These are phyloP conservation scores for Leptodirus hochenwartii DNA, from an alignment of 2,888 invertebrate genomes.

Conservation along the genomic window DNA sequence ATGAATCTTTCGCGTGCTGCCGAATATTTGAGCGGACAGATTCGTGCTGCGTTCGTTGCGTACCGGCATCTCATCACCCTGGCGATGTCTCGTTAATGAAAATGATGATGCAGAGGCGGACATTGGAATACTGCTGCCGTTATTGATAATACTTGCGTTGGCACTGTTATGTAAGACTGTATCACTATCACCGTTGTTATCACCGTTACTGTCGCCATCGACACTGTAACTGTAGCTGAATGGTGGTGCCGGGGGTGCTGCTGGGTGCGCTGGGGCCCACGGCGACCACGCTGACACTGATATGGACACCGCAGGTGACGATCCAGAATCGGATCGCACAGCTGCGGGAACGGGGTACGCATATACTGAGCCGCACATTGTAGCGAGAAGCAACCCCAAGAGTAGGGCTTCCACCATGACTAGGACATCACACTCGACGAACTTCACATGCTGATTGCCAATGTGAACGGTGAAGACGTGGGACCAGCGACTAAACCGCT, in stretches of 20 bases:
- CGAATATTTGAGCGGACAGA: conserved; percentile 63
- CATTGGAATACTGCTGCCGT: too few species aligned
- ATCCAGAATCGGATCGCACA: conserved; percentile 8
- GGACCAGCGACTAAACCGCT: conserved; percentile 16
- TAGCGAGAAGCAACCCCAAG: conserved; percentile 28
- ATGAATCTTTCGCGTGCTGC: conserved; percentile 62
- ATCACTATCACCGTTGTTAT: too few species aligned
- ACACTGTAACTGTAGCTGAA: not conserved
- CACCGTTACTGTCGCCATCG: too few species aligned
- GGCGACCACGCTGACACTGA: conserved; percentile 10
- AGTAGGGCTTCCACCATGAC: conserved; percentile 31
- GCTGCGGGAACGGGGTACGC: conserved; percentile 21
- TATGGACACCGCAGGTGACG: conserved; percentile 3
- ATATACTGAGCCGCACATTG: conserved; percentile 25
- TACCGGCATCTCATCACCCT: too few species aligned
- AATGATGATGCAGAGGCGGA: too few species aligned
- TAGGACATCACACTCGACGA: conserved; percentile 25
- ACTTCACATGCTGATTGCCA: conserved; percentile 21
- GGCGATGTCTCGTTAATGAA: too few species aligned
- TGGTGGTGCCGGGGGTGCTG: conserved; percentile 4
- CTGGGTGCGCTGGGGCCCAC: too few species aligned
- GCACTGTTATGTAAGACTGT: too few species aligned
- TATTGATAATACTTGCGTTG: too few species aligned
- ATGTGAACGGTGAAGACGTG: conserved; percentile 17
- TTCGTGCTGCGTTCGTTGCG: conserved; percentile 63